Conservation (phyloP, 2,888 invertebrate genomes). For the Lithophane ornitopus region DNA sequence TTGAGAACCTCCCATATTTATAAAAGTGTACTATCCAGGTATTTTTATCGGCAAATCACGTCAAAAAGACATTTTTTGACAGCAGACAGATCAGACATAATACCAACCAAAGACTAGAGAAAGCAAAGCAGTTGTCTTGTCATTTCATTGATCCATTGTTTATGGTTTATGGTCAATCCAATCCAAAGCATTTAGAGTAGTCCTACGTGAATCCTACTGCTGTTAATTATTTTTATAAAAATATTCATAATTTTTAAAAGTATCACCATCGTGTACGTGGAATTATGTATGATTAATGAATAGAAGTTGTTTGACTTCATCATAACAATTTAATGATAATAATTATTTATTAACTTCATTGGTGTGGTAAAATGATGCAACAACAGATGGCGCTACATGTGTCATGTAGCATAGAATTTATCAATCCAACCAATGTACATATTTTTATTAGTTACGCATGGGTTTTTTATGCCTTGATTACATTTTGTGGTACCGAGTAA, state of each 20-base stretch:
- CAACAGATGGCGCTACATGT: conserved; percentile 47
- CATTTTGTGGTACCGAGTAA: not conserved
- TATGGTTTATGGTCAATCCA: conserved; percentile 44
- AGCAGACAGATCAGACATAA: conserved; percentile 60
- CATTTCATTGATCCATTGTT: conserved; percentile 35
- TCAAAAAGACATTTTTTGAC: conserved; percentile 86
- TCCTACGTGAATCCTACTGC: not conserved
- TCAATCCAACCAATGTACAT: not conserved
- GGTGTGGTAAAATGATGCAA: not conserved
- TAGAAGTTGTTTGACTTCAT: not conserved
- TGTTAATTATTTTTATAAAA: too few species aligned
- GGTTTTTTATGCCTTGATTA: not conserved
- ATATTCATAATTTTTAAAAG: not conserved
- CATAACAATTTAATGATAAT: not conserved
- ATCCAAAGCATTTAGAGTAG: not conserved
- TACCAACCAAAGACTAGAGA: conserved; percentile 52
- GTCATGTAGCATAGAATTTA: not conserved
- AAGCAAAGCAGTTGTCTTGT: conserved; percentile 28
- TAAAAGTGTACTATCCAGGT: conserved; percentile 78
- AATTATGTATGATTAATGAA: not conserved
- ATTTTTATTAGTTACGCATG: too few species aligned
- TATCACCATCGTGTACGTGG: not conserved
- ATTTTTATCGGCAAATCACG: conserved; percentile 84
- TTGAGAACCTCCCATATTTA: conserved; percentile 91
- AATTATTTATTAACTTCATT: too few species aligned